Percentiles rank a stretch among this genome's conserved stretches.
These are phyloP conservation scores for Esperia sulphurella DNA, from an alignment of 2,888 invertebrate species.

Conservation along the genomic window DNA sequence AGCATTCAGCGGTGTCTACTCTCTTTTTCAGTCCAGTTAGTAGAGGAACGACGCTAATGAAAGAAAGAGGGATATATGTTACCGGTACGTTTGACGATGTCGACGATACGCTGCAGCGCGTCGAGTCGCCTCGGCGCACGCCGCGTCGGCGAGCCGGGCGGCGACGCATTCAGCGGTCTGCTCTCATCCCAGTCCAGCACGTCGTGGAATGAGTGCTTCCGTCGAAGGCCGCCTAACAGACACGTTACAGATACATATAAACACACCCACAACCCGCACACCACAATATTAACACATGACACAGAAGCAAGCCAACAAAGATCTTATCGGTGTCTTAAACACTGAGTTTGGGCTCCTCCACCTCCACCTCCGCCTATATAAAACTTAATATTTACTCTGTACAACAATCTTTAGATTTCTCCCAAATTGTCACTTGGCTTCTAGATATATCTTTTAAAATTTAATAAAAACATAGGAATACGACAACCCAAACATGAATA, in stretches of 20 bases:
- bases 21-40: conserved; percentile 84
- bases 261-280: background rate
- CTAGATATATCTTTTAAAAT: too few relatives aligned
- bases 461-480: too few relatives aligned
- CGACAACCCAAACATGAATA: too few relatives aligned
- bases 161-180: conserved; percentile 63
- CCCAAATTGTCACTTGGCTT: too few relatives aligned
- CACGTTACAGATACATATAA: background rate
- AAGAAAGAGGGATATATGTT: conserved; percentile 25
- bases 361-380: too few relatives aligned
- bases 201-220: conserved; percentile 90
- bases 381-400: too few relatives aligned
- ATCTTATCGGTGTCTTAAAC: background rate
- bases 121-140: conserved; percentile 79
- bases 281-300: background rate
- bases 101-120: conserved; percentile 91
- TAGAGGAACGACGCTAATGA: conserved; percentile 83
- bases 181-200: conserved; percentile 83
- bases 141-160: conserved; percentile 86
- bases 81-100: conserved; percentile 91
- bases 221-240: conserved; percentile 75
- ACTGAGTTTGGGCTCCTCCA: background rate
- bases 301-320: background rate
- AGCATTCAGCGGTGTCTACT: conserved; percentile 61
- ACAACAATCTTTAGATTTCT: too few relatives aligned